phyloP scores from a whole-genome alignment of 2,113 vertebrate species.

The Pontoporia blainvillei region DNA sequence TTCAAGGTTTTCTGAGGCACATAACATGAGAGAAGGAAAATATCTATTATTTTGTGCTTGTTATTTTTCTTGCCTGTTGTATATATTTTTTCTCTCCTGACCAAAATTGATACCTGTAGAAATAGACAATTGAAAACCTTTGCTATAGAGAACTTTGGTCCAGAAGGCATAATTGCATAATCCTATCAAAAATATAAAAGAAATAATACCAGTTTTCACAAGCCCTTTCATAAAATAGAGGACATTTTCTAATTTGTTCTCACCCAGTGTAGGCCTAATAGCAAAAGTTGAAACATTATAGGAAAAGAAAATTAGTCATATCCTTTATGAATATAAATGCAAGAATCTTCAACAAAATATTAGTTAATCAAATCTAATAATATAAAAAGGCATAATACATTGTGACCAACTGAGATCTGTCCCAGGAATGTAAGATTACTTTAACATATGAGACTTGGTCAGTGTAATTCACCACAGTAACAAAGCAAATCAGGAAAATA shows the following conservation, averaged over 20 bases:
- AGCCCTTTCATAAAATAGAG: not conserved
- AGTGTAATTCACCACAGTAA: not conserved
- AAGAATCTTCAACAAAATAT: not conserved
- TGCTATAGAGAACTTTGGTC: not conserved
- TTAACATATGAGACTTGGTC: not conserved
- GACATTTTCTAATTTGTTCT: not conserved
- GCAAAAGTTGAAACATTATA: not conserved
- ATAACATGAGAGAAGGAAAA: not conserved
- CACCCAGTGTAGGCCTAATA: not conserved
- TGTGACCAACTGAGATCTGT: not conserved
- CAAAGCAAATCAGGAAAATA: not conserved
- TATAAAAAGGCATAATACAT: not conserved
- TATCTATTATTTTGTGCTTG: not conserved
- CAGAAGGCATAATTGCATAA: not conserved
- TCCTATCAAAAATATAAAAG: not conserved
- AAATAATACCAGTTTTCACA: not conserved
- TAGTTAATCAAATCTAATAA: not conserved
- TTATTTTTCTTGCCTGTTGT: not conserved
- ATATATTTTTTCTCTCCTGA: not conserved
- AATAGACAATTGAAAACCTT: not conserved
- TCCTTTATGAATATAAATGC: not conserved
- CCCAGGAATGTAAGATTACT: not conserved
- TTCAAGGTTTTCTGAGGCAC: not conserved
- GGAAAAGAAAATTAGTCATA: not conserved
- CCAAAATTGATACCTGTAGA: not conserved